Conservation (phyloP, 2,888 invertebrate species). For the Apamea sordens region DNA sequence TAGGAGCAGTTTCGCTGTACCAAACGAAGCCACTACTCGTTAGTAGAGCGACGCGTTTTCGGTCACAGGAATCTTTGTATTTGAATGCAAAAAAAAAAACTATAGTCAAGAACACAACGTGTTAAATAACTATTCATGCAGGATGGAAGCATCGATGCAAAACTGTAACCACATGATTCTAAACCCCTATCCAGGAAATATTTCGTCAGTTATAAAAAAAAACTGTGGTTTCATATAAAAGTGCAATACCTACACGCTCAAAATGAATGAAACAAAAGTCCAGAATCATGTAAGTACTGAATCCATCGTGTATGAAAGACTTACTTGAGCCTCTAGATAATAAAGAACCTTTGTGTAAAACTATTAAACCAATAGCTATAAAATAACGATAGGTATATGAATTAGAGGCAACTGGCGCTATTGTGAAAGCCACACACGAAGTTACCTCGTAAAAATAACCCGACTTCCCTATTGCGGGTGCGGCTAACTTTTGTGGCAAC, state of each 20-base stretch:
- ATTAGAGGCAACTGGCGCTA: constrained; percentile 42
- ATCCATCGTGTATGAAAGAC: not conserved
- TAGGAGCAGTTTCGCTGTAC: constrained; percentile 5
- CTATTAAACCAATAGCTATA: constrained; percentile 38
- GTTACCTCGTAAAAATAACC: constrained; percentile 65
- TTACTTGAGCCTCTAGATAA: constrained; percentile 17
- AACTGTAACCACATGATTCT: not conserved
- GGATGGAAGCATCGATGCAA: no score
- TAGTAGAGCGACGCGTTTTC: not conserved
- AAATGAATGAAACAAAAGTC: not conserved
- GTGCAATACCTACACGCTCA: not conserved
- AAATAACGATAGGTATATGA: constrained; percentile 51
- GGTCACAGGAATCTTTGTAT: not conserved
- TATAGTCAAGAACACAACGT: not conserved
- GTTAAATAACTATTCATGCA: not conserved
- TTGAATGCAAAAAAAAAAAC: not conserved
- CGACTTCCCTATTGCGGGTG: constrained; percentile 48
- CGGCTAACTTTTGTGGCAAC: constrained; percentile 57
- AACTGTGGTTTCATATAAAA: not conserved
- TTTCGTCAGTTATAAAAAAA: not conserved
- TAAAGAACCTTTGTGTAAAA: constrained; percentile 25
- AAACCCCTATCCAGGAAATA: no score
- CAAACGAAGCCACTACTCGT: not conserved
- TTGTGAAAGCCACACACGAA: constrained; percentile 49
- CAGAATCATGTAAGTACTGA: no score